These are phyloP conservation scores for Xestia xanthographa DNA, from an alignment of 2,888 invertebrate species.

Conservation along the genomic window DNA sequence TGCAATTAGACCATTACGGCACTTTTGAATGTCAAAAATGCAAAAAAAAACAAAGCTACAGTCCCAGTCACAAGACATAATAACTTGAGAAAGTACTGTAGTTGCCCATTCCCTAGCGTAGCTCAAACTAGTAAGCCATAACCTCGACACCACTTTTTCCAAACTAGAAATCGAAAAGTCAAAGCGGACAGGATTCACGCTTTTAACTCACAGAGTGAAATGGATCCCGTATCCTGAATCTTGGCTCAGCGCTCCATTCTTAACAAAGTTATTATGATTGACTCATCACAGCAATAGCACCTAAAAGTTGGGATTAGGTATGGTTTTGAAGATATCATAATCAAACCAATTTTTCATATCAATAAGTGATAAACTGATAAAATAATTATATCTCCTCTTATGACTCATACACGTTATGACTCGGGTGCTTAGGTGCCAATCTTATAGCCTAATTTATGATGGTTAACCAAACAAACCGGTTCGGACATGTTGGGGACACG, in stretches of 20 bases:
- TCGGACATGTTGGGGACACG: neutral
- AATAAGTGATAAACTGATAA: constrained; percentile 17
- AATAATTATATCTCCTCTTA: neutral
- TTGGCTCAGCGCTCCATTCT: neutral
- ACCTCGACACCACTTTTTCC: no score
- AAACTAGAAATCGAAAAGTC: neutral
- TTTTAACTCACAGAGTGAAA: neutral
- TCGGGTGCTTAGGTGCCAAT: constrained; percentile 8
- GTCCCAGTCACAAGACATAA: no score
- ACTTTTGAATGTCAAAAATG: no score
- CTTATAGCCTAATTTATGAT: neutral
- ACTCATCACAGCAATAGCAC: constrained; percentile 6
- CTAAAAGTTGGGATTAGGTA: neutral
- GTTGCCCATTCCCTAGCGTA: no score
- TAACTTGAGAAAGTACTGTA: no score
- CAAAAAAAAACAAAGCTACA: no score
- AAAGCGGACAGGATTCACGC: neutral
- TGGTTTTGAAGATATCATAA: constrained; percentile 5
- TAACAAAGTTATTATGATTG: neutral
- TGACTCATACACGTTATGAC: constrained; percentile 4
- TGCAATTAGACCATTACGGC: no score
- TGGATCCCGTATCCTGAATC: neutral
- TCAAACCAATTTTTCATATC: constrained; percentile 26
- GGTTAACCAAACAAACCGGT: neutral
- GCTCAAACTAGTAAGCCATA: no score